Conservation (phyloP, 1,140 invertebrate genomes). For the Melitaea cinxia region DNA sequence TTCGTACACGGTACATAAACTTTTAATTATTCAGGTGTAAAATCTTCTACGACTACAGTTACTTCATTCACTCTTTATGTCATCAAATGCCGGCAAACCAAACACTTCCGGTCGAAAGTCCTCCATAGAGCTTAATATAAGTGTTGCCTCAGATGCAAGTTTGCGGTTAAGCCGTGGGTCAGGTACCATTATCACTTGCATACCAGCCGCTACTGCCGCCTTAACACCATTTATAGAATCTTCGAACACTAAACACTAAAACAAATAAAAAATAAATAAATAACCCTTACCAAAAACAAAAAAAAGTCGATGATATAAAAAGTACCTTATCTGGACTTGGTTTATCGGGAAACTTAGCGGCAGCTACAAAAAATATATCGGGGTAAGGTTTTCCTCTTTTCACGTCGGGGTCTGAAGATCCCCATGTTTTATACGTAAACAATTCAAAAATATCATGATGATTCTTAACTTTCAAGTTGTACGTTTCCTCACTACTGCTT, state of each 20-base stretch:
- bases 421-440: constrained; percentile 86
- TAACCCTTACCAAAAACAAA: background rate
- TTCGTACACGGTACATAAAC: no score
- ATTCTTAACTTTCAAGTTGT: constrained; percentile 85
- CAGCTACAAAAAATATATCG: constrained; percentile 89
- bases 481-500: constrained; percentile 85
- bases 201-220: constrained; percentile 88
- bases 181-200: constrained; percentile 93
- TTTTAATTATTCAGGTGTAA: no score
- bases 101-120: constrained; percentile 92
- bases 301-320: background rate
- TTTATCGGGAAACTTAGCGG: constrained; percentile 85
- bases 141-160: constrained; percentile 84
- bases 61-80: constrained; percentile 8
- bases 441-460: constrained; percentile 87
- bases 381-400: constrained; percentile 89
- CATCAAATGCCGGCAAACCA: constrained; percentile 89
- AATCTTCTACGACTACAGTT: no score
- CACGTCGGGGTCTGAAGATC: constrained; percentile 88
- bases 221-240: constrained; percentile 93
- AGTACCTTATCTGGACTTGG: constrained; percentile 81
- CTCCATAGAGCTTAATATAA: constrained; percentile 87
- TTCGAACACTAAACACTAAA: constrained; percentile 90
- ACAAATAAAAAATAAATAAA: constrained; percentile 22
- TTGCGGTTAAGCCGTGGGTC: constrained; percentile 83